Evolutionary conservation across 1,140 invertebrate genomes (phyloP).

Genomic region (Bombus polaris): DNA sequence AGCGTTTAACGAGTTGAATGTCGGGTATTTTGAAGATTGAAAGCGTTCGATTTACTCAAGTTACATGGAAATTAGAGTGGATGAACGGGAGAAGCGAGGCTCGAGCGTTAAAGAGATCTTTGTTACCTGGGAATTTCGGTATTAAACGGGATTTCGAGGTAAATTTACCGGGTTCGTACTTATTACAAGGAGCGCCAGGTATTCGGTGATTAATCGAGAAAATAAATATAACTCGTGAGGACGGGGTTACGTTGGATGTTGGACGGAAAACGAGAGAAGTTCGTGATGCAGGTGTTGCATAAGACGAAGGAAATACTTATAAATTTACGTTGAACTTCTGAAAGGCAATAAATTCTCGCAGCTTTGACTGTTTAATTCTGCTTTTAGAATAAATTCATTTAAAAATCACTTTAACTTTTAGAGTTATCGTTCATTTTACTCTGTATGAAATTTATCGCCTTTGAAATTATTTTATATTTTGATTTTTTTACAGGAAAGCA

Average conservation of each 20-base stretch:
- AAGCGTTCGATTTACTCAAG: slow-evolving; percentile 28
- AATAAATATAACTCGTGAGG: not conserved
- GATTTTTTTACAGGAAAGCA: not conserved
- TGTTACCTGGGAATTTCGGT: slow-evolving; percentile 11
- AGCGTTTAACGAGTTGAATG: slow-evolving; percentile 10
- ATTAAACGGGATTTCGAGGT: not conserved
- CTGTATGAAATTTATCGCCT: not conserved
- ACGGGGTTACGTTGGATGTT: not conserved
- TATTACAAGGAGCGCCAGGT: not conserved
- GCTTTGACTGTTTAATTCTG: slow-evolving; percentile 3
- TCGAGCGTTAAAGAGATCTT: slow-evolving; percentile 12
- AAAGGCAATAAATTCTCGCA: not conserved
- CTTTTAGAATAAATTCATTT: slow-evolving; percentile 1
- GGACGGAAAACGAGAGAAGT: not conserved
- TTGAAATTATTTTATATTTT: not conserved
- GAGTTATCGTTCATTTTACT: not conserved
- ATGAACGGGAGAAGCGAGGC: not conserved
- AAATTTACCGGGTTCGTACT: not conserved
- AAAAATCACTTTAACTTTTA: not conserved
- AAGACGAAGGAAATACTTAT: not conserved
- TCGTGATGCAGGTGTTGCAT: not conserved
- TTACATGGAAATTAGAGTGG: slow-evolving; percentile 28
- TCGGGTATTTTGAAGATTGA: slow-evolving; percentile 38
- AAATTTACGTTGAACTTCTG: not conserved
- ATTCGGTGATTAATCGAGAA: slow-evolving; percentile 6